Base-by-base conservation (phyloP, 2,888 invertebrate genomes). In the Didymodactylos carnosus region DNA sequence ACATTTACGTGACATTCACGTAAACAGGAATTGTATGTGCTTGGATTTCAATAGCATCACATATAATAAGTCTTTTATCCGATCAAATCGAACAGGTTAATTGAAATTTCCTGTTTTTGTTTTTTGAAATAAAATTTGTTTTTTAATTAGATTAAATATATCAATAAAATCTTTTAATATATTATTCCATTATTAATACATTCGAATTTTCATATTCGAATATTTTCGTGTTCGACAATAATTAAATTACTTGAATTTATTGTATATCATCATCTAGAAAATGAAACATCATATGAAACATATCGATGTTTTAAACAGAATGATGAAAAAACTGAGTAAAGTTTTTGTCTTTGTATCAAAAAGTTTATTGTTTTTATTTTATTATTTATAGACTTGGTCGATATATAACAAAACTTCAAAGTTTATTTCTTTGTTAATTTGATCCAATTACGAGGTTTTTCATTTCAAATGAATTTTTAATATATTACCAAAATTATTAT, bases 381-480 rank as follows among this genome's bases (percentile, higher is more conserved):
- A n/a, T n/a, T n/a, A n/a, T n/a, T n/a, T n/a, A n/a, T 49, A 62
- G 62, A 62, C 62, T 62, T 35, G 62, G n/a, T 8, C 35, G 62
- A 62, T 62, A 62, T 35, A 62, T 19, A 29, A 19, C 10, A 3
- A 62, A 35, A 62, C 35, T 62, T 35, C 62, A 35, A 35, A 29
- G n/a, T 62, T n/a, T 62, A 35, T 62, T 62, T 62, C 35, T 62
- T n/a, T 62, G 35, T 35, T 19, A 62, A 62, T 62, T 62, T 35
- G 62, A 62, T 25, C 25, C 62, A n/a, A 62, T n/a, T 35, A 35
- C 62, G 62, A 29, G 62, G 35, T 62, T 62, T 62, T 49, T 82
- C 82, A 4, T 85, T 85, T 3, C 80, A 87, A 85, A 87, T 88
- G 39, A 84, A n/a, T 89, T 75, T 88, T 87, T 78, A 84, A 86